phyloP scores from a whole-genome alignment of 2,888 invertebrate species.

The Hirudinaria manillensis region DNA sequence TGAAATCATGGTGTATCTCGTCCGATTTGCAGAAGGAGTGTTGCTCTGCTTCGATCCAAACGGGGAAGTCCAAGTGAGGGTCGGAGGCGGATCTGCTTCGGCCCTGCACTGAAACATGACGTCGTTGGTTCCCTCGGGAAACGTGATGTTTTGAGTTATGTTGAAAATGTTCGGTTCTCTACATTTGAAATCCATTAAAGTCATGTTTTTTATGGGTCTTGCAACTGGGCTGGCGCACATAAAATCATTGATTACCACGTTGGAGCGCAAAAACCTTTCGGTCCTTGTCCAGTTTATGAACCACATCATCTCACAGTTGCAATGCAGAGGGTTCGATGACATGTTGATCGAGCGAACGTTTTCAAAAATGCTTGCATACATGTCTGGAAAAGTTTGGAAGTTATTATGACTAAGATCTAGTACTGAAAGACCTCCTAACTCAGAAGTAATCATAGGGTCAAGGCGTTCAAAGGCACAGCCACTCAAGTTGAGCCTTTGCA shows the following conservation, averaged over 20 bases:
- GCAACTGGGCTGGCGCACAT: background rate
- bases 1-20: background rate
- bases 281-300: background rate
- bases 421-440: constrained; percentile 37
- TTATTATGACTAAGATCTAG: constrained; percentile 37
- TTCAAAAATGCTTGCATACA: constrained; percentile 33
- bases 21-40: background rate
- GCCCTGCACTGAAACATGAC: constrained; percentile 38
- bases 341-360: constrained; percentile 35
- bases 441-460: constrained; percentile 28
- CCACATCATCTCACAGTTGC: constrained; percentile 41
- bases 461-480: constrained; percentile 31
- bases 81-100: constrained; percentile 39
- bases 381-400: constrained; percentile 37
- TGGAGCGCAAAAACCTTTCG: too few species aligned
- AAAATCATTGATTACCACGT: background rate
- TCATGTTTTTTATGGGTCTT: constrained; percentile 18
- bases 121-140: constrained; percentile 27
- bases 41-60: constrained; percentile 1
- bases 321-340: constrained; percentile 39
- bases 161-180: constrained; percentile 38
- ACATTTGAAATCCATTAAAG: constrained; percentile 37
- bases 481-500: constrained; percentile 18
- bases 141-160: constrained; percentile 35
- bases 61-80: constrained; percentile 36